Percentiles rank a stretch among this genome's conserved stretches.
These are phyloP conservation scores for Drosophila kambysellisi DNA, from an alignment of 2,888 invertebrate genomes.

Conservation along the genomic window DNA sequence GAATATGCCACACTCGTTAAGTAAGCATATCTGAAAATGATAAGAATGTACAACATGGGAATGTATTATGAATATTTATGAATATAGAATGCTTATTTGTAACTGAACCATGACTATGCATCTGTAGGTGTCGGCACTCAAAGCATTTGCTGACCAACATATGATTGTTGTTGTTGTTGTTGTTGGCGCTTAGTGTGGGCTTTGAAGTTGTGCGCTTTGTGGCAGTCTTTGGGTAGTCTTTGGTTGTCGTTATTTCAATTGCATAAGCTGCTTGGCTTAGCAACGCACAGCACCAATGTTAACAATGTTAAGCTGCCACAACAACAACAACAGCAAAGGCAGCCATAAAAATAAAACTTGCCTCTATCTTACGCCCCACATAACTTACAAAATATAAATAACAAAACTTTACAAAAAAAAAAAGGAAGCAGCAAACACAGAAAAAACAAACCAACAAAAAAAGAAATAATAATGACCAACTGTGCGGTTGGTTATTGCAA, in stretches of 20 bases:
- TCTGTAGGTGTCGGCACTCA: background rate
- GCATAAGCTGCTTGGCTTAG: conserved; percentile 53
- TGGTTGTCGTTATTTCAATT: conserved; percentile 26
- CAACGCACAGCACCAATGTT: conserved; percentile 14
- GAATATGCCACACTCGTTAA: background rate
- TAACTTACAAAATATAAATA: conserved; percentile 29
- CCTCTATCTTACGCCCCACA: conserved; percentile 51
- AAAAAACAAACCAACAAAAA: conserved; percentile 4
- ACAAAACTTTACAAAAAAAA: conserved; percentile 15
- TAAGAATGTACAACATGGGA: background rate
- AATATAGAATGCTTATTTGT: background rate
- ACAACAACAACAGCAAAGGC: conserved; percentile 4
- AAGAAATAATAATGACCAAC: conserved; percentile 8
- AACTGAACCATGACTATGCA: background rate
- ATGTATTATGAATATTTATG: background rate
- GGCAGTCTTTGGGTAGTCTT: conserved; percentile 3
- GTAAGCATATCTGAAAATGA: background rate
- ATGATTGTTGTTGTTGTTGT: background rate
- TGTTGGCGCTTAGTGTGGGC: conserved; percentile 11
- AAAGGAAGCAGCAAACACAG: conserved; percentile 15
- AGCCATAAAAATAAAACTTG: conserved; percentile 46
- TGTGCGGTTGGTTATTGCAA: background rate
- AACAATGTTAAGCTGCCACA: conserved; percentile 17
- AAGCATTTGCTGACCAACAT: conserved; percentile 1
- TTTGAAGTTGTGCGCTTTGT: conserved; percentile 49